These are phyloP conservation scores for Torymus aiolomorphi DNA, from an alignment of 2,888 invertebrate genomes.

Conservation along the genomic window DNA sequence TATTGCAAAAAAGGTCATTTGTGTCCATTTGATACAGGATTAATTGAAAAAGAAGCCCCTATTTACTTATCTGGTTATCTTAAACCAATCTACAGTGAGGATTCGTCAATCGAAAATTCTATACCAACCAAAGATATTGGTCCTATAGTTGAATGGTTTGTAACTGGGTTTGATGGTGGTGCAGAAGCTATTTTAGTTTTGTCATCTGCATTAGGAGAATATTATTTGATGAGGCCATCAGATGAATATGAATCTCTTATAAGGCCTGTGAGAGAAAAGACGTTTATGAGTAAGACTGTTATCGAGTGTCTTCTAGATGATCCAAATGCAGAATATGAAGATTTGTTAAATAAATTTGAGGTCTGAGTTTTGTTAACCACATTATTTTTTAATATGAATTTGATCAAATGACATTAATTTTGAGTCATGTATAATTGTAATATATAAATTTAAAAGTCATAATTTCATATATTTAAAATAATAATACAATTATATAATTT, in stretches of 20 bases:
- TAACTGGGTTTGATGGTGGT: conserved; percentile 89
- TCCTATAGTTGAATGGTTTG: conserved; percentile 90
- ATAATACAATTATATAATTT: too few species aligned
- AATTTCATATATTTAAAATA: not conserved
- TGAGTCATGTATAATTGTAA: too few species aligned
- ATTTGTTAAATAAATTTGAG: conserved; percentile 83
- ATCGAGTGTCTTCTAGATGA: conserved; percentile 85
- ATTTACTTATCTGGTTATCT: conserved; percentile 88
- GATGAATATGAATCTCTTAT: conserved; percentile 83
- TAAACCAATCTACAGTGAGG: conserved; percentile 87
- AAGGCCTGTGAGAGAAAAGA: conserved; percentile 84
- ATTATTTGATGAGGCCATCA: conserved; percentile 86
- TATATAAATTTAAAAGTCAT: too few species aligned
- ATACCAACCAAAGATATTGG: conserved; percentile 86
- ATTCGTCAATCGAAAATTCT: conserved; percentile 82
- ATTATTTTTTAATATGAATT: conserved; percentile 4
- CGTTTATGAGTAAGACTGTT: conserved; percentile 86
- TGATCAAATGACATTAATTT: too few species aligned
- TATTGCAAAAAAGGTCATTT: conserved; percentile 88
- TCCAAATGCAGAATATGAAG: conserved; percentile 85
- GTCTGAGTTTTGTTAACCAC: conserved; percentile 62
- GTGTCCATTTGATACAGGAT: conserved; percentile 86
- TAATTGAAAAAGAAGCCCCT: conserved; percentile 85
- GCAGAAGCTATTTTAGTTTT: conserved; percentile 67
- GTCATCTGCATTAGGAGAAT: conserved; percentile 79